Evolutionary conservation across 2,797 vertebrate species (phyloP), one percentile per base, ranked within the genome.

Genomic region (Stomatorhinus walkeri): DNA sequence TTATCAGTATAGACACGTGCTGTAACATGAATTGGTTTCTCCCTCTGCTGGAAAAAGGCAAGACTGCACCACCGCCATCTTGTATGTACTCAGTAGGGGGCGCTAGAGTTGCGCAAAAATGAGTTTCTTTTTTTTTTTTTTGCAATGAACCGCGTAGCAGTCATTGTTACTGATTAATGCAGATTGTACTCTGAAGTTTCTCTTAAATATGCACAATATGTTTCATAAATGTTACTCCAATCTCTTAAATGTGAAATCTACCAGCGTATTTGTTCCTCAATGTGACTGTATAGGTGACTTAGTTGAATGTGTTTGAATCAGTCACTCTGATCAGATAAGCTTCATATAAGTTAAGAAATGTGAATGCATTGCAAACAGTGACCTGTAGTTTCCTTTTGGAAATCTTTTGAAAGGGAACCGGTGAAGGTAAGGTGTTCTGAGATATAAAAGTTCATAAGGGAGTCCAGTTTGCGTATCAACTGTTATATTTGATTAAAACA

Each of bases 41-140:
- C 49, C 68, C 14, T 54, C 87, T 88, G 19, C 87, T 81, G 68
- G 87, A 12, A 24, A 79, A 81, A 81, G 46, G 48, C 48, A 81
- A n/a, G 12, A 19, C 16, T 43, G 46, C 51, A 54, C 12, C 36
- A 32, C 52, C 5, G 19, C 36, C 1, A 10, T 54, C 2, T n/a
- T 46, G 28, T 14, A 46, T 88, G 32, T 93, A 61, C 0, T 94
- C 95, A 94, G 92, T 93, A 92, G 93, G 90, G 92, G 94, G 94
- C 94, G 93, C 93, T 91, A 94, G 88, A 95, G 85, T 56, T 87
- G 54, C 54, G 36, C 54, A 56, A 36, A 40, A 56, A 51, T 51
- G 0, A 52, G 10, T 51, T 3, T 59, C 0, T 56, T 76, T 76
- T 43, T 72, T 24, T 14, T 76, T 81, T 43, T n/a, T 28, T 36